These are phyloP conservation scores for Pissodes strobi DNA, from an alignment of 1,140 invertebrate genomes.

Conservation along the genomic window DNA sequence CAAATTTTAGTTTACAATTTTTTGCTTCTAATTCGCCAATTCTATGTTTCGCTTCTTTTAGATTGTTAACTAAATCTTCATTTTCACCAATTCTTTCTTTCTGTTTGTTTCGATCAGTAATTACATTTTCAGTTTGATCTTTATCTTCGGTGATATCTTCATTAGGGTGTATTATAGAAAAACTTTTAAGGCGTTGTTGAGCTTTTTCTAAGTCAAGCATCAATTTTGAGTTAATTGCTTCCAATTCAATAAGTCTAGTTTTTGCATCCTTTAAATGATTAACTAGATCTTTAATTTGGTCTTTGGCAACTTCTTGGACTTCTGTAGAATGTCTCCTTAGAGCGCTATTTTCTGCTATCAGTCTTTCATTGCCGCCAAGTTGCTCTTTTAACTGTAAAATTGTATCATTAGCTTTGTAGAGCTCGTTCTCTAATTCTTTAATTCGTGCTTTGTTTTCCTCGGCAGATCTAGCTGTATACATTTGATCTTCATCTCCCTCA, in stretches of 20 bases:
- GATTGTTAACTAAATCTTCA: conserved; percentile 37
- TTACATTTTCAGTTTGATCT: background rate
- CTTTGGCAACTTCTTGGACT: conserved; percentile 46
- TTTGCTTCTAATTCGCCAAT: conserved; percentile 31
- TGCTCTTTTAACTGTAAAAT: conserved; percentile 28
- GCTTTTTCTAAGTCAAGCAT: too few relatives aligned
- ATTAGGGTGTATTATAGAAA: too few relatives aligned
- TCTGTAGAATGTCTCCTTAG: conserved; percentile 42
- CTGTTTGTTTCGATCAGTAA: conserved; percentile 14
- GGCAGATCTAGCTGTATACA: conserved; percentile 33
- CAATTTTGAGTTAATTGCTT: too few relatives aligned
- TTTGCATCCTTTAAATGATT: conserved; percentile 32
- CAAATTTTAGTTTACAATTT: conserved; percentile 6
- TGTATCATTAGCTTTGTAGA: conserved; percentile 36
- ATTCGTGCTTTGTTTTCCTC: conserved; percentile 23
- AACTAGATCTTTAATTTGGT: conserved; percentile 44
- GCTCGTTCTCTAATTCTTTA: conserved; percentile 36
- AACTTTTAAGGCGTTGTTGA: too few relatives aligned
- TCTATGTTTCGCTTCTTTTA: conserved; percentile 30
- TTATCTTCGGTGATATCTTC: background rate
- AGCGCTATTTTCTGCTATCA: conserved; percentile 40
- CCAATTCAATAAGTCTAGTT: too few relatives aligned
- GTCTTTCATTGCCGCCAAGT: conserved; percentile 7
- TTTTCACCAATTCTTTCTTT: too few relatives aligned
- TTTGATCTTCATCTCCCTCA: conserved; percentile 28